Percentiles rank a stretch among this genome's conserved stretches.
Conservation (phyloP, 2,113 vertebrate genomes). For the Trichomycterus rosablanca region DNA sequence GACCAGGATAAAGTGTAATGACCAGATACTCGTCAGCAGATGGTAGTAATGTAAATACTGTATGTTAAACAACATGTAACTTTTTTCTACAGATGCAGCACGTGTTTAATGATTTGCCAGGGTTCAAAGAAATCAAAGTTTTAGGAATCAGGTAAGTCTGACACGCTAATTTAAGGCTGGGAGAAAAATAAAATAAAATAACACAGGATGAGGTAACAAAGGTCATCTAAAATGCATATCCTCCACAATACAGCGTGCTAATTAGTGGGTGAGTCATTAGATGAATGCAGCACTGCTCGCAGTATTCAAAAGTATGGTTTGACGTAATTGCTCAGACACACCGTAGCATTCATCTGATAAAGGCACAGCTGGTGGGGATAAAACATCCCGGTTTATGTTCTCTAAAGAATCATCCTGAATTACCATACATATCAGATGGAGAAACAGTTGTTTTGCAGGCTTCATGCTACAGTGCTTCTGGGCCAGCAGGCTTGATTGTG, state of each 20-base stretch:
- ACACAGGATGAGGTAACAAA: neutral
- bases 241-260: neutral
- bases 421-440: neutral
- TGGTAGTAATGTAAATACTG: no score
- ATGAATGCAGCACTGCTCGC: neutral
- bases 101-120: slow-evolving; percentile 79
- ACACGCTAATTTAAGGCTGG: no score
- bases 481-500: no score
- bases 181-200: neutral
- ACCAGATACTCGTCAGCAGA: no score
- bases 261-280: neutral
- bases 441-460: neutral
- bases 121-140: slow-evolving; percentile 79
- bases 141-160: slow-evolving; percentile 76
- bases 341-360: neutral
- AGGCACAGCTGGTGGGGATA: neutral
- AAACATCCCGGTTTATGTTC: neutral
- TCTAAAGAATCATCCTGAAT: neutral
- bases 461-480: neutral
- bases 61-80: no score
- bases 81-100: slow-evolving; percentile 77
- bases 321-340: neutral
- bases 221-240: slow-evolving; percentile 10
- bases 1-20: no score
- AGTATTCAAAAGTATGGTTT: neutral